A percentile compares a stretch with the other conserved stretches of the same genome.
Conservation (phyloP, 2,113 vertebrate species). For the Saimiri boliviensis region DNA sequence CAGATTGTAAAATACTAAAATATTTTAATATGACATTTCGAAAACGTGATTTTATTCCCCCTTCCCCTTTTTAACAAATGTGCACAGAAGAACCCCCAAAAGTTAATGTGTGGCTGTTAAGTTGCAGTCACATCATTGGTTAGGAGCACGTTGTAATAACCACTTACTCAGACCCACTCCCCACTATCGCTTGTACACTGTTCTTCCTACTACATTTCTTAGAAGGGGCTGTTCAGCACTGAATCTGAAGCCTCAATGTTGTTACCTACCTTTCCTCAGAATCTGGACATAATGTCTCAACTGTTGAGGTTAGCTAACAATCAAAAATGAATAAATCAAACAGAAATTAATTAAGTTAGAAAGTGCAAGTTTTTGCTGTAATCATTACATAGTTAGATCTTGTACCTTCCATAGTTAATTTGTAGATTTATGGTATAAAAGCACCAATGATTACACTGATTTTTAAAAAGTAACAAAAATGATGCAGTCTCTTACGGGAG, state of each 20-base stretch:
- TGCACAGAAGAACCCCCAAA: background rate
- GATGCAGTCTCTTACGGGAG: background rate
- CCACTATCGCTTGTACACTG: accelerated
- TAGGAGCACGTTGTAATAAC: background rate
- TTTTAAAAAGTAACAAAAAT: background rate
- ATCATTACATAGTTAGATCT: background rate
- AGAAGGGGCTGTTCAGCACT: background rate
- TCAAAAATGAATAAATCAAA: background rate
- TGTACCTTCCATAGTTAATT: background rate
- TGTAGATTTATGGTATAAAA: background rate
- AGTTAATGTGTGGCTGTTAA: background rate
- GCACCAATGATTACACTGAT: background rate
- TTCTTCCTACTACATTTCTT: background rate
- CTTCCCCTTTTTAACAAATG: background rate
- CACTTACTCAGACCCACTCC: background rate
- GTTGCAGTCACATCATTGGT: background rate
- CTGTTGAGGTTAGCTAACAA: background rate
- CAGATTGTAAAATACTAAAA: background rate
- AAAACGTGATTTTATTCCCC: background rate
- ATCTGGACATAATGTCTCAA: background rate
- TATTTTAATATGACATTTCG: background rate
- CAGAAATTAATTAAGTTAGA: background rate
- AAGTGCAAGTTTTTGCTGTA: slow-evolving; percentile 1
- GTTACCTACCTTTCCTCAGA: background rate
- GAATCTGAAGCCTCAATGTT: background rate